A percentile compares a stretch with the other conserved stretches of the same genome.
Conservation (phyloP, 1,140 invertebrate genomes). For the Drosophila melanogaster region Release_6_plus_ISO1_MT NT_037436.4:14538001-14538500, state of each 20-base stretch:
- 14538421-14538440: constrained; percentile 54
- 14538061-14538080: constrained; percentile 90
- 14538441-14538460: constrained; percentile 12
- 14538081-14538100: constrained; percentile 88
- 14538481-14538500: constrained; percentile 36
- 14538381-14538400: constrained; percentile 94
- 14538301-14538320: constrained; percentile 89
- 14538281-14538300: constrained; percentile 98
- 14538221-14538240: constrained; percentile 97
- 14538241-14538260: constrained; percentile 96
- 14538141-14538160: constrained; percentile 86
- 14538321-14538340: constrained; percentile 89
- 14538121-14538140: constrained; percentile 85
- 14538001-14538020: constrained; percentile 30
- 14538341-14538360: constrained; percentile 90
- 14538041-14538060: constrained; percentile 90
- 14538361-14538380: constrained; percentile 89
- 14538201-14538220: constrained; percentile 95
- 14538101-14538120: constrained; percentile 83
- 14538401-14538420: constrained; percentile 93
- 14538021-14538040: constrained; percentile 87
- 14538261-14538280: constrained; percentile 95
- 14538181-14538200: constrained; percentile 95
- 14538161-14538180: constrained; percentile 85
- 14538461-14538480: constrained; percentile 1